phyloP scores from a whole-genome alignment of 30 jellyfish, hydroid and myxozoan species.

The Cassiopea xamachana region DNA sequence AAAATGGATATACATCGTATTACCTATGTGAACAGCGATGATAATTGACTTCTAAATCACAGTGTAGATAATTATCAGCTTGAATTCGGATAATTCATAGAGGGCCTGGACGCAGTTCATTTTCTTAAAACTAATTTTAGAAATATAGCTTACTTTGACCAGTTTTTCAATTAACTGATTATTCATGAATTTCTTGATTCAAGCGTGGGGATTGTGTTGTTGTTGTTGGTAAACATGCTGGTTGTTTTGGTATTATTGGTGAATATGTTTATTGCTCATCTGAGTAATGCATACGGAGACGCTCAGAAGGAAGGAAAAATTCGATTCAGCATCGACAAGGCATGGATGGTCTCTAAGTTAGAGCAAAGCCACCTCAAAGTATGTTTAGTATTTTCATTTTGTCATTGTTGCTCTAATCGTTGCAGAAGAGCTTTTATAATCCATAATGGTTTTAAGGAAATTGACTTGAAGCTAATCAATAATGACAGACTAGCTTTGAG shows the following conservation, averaged over 20 bases:
- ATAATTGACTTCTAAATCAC: too few species aligned
- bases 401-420: too few species aligned
- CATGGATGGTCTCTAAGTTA: constrained; percentile 63
- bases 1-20: too few species aligned
- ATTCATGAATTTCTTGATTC: background rate
- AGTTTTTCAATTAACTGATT: background rate
- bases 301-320: constrained; percentile 80
- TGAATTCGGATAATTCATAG: too few species aligned
- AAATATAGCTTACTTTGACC: background rate
- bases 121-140: too few species aligned
- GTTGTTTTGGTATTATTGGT: constrained; percentile 70
- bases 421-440: too few species aligned
- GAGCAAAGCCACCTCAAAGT: constrained; percentile 81
- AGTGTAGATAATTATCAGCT: too few species aligned
- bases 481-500: too few species aligned
- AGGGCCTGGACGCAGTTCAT: too few species aligned
- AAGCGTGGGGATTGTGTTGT: constrained; percentile 71
- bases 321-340: constrained; percentile 84
- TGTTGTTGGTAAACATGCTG: constrained; percentile 86
- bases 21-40: too few species aligned
- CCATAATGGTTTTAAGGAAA: too few species aligned
- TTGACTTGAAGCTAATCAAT: too few species aligned
- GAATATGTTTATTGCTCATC: constrained; percentile 95
- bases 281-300: constrained; percentile 81
- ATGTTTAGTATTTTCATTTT: background rate